Percentiles rank a stretch among this genome's conserved stretches.
Evolutionary conservation across 2,888 invertebrate genomes (phyloP).

Genomic region (Nesidiocoris tenuis): DNA sequence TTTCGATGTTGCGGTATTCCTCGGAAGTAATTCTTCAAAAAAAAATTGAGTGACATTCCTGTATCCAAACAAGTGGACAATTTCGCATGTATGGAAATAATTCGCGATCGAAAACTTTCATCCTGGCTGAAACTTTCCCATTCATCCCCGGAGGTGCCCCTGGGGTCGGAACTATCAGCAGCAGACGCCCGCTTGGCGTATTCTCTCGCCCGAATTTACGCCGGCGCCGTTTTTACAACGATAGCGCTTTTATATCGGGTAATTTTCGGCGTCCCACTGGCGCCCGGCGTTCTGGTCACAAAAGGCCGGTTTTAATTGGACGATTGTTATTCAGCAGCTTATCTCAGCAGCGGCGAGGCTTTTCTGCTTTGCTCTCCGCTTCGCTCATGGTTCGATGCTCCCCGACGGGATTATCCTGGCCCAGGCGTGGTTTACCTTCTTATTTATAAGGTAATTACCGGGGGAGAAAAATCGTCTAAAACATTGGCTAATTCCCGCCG

Average conservation of each 20-base stretch:
- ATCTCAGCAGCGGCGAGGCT: slow-evolving; percentile 1
- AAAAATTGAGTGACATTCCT: no score
- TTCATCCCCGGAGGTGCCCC: no score
- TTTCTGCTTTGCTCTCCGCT: not conserved
- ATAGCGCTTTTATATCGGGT: slow-evolving; percentile 29
- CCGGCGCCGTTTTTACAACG: not conserved
- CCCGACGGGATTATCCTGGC: slow-evolving; percentile 7
- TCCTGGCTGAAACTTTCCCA: no score
- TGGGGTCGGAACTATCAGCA: no score
- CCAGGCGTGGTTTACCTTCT: not conserved
- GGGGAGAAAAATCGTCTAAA: no score
- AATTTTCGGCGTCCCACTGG: slow-evolving; percentile 30
- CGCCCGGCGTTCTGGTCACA: slow-evolving; percentile 5
- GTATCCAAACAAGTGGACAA: not conserved
- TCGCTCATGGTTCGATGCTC: not conserved
- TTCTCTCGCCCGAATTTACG: not conserved
- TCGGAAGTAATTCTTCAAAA: no score
- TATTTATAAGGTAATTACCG: slow-evolving; percentile 16
- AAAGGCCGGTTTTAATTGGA: slow-evolving; percentile 33
- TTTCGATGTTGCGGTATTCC: no score
- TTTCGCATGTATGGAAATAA: not conserved
- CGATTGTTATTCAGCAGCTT: slow-evolving; percentile 35
- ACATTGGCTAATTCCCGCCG: no score
- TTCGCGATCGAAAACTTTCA: not conserved
- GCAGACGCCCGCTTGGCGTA: not conserved